These are phyloP conservation scores for Falcaria lacertinaria DNA, from an alignment of 2,888 invertebrate species.

Conservation along the genomic window DNA sequence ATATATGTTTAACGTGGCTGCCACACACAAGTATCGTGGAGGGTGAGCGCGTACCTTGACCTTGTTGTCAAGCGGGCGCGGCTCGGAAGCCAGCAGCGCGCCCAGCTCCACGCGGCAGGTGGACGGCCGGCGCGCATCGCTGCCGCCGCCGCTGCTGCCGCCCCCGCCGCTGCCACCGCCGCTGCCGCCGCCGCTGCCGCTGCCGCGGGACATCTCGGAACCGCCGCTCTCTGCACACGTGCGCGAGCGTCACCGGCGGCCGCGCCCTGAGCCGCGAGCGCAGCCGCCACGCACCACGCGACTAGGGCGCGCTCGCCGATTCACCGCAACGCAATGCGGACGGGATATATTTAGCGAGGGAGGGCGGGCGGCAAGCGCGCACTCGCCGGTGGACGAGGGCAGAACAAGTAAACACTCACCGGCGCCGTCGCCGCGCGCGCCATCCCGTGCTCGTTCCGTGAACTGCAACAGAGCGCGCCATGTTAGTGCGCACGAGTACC, in stretches of 20 bases:
- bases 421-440: constrained; percentile 63
- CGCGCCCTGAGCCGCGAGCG: constrained; percentile 29
- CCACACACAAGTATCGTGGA: neutral
- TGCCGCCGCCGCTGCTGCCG: constrained; percentile 7
- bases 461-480: constrained; percentile 56
- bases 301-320: constrained; percentile 14
- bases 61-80: constrained; percentile 85
- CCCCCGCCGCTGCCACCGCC: constrained; percentile 40
- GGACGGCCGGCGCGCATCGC: constrained; percentile 58
- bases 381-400: constrained; percentile 16
- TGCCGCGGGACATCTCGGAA: constrained; percentile 65
- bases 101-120: constrained; percentile 82
- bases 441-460: constrained; percentile 68
- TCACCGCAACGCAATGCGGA: constrained; percentile 43
- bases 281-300: constrained; percentile 45
- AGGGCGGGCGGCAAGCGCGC: constrained; percentile 20
- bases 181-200: constrained; percentile 50
- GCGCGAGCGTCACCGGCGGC: constrained; percentile 23
- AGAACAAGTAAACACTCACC: constrained; percentile 47
- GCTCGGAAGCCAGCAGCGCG: constrained; percentile 82
- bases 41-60: constrained; percentile 83
- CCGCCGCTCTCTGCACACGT: constrained; percentile 63
- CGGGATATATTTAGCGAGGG: constrained; percentile 51
- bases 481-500: constrained; percentile 19
- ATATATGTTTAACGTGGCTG: neutral